Conservation (phyloP, 2,797 vertebrate species). For the Microtus agrestis region DNA sequence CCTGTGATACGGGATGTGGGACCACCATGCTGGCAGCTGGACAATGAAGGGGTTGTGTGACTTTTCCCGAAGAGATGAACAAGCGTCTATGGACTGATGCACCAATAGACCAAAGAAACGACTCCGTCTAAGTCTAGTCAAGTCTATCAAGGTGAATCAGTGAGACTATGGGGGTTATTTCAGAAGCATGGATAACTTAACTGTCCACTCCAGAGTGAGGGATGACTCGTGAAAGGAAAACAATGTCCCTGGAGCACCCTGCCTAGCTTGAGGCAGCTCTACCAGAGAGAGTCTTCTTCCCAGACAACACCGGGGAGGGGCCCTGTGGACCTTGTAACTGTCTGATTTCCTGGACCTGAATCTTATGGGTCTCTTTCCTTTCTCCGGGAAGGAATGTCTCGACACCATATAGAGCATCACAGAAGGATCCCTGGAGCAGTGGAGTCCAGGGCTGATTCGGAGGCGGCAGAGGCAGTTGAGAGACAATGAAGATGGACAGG, state of each 20-base stretch:
- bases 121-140: background rate
- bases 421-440: background rate
- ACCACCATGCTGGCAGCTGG: background rate
- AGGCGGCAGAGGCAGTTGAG: background rate
- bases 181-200: background rate
- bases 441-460: background rate
- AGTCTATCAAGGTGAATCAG: background rate
- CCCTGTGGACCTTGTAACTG: background rate
- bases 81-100: background rate
- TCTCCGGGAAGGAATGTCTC: background rate
- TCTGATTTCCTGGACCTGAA: background rate
- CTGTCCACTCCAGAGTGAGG: background rate
- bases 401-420: background rate
- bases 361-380: background rate
- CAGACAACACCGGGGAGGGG: background rate
- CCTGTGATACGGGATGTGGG: background rate
- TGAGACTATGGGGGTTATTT: background rate
- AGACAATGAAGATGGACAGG: background rate
- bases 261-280: background rate
- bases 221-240: background rate
- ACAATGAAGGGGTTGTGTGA: background rate
- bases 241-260: background rate
- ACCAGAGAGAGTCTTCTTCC: background rate
- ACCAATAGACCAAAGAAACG: background rate
- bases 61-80: background rate